Evolutionary conservation across 2,113 vertebrate genomes (phyloP), one percentile per base, ranked within the genome.

Genomic region (Proterorhinus semilunaris): DNA sequence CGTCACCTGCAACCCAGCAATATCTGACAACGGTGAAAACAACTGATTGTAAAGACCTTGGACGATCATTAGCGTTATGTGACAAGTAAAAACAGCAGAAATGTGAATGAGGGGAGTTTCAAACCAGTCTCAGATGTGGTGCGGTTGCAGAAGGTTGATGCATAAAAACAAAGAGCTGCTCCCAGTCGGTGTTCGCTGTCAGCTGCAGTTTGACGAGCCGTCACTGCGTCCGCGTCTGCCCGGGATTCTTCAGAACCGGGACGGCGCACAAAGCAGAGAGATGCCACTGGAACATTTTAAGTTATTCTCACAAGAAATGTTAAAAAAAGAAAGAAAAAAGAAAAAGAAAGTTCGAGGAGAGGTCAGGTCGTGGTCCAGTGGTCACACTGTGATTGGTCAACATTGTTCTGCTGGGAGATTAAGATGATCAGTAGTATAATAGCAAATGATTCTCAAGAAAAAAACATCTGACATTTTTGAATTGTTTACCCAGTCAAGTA

Each of bases 171-270:
- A 78, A 63, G 76, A 62, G 71, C 72, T 67, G 79, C 69, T 62
- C 75, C 65, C 59, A 64, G 48, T 76, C 10, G 45, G 61, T 85
- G 81, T 79, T 65, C 78, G 78, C 79, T 87, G 79, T 84, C 79
- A 82, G 80, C 74, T 36, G 55, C 69, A 74, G 80, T 80, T 54
- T 86, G 84, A 84, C 75, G 70, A 66, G 81, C 83, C 79, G 87
- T 79, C 87, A 78, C 42, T 12, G 65, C 66, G 79, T 81, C 75
- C 78, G 71, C 46, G 61, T 69, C 69, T 77, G 43, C 64, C 65
- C 65, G 62, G 36, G 71, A 1, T 15, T 62, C 68, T 66, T 54
- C 72, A 71, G 55, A 76, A 74, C 65, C 70, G 66, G 36, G 76
- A 49, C 46, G 47, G 51, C 71, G 55, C 73, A 73, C 47, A 66